A percentile compares a stretch with the other conserved stretches of the same genome.
These are phyloP conservation scores for Perca flavescens DNA, from an alignment of 2,113 vertebrate species.

Conservation along the genomic window DNA sequence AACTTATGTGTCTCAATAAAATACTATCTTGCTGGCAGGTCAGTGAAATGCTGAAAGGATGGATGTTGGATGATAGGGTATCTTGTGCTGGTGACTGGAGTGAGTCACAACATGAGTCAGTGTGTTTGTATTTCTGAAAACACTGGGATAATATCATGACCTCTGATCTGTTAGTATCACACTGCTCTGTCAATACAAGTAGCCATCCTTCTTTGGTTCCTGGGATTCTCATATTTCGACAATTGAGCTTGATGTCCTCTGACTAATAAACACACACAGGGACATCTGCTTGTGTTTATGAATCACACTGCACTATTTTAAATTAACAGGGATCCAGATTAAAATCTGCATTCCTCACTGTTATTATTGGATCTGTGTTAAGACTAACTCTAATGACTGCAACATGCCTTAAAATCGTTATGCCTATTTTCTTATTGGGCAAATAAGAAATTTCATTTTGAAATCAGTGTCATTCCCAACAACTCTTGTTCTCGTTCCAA, in stretches of 20 bases:
- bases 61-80: constrained; percentile 5
- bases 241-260: neutral
- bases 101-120: constrained; percentile 20
- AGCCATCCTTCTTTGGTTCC: neutral
- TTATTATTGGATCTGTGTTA: neutral
- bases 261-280: neutral
- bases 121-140: constrained; percentile 13
- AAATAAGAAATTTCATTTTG: neutral
- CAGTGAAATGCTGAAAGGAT: neutral
- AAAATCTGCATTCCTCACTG: neutral
- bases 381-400: no score
- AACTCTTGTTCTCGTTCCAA: neutral
- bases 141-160: neutral
- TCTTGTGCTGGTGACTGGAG: neutral
- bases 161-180: neutral
- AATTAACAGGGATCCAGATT: neutral
- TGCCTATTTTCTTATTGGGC: neutral
- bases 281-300: constrained; percentile 25
- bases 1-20: constrained; percentile 7
- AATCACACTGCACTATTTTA: constrained; percentile 8
- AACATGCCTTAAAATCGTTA: neutral
- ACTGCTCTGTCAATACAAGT: neutral
- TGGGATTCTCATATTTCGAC: constrained; percentile 1
- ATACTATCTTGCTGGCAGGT: constrained; percentile 1
- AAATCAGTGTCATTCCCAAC: neutral